phyloP scores from a whole-genome alignment of 2,113 vertebrate genomes.

The Tichodroma muraria region DNA sequence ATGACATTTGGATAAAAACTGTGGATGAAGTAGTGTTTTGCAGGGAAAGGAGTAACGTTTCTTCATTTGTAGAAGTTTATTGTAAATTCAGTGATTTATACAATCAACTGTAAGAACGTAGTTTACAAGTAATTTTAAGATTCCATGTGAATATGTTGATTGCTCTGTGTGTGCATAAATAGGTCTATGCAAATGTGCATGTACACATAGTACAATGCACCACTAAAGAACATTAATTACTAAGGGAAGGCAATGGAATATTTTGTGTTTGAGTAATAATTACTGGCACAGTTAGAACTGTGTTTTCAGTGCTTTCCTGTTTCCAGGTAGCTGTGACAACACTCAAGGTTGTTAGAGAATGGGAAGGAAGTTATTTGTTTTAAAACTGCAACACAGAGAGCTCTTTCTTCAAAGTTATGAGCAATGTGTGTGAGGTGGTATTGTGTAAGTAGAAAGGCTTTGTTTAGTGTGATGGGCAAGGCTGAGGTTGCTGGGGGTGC shows the following conservation, averaged over 20 bases:
- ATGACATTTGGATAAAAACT: rapidly evolving
- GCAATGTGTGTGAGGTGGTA: not conserved
- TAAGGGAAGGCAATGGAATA: not conserved
- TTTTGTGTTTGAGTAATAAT: not conserved
- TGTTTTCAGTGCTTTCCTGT: not conserved
- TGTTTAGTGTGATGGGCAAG: not conserved
- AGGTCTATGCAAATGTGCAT: rapidly evolving
- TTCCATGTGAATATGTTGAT: not conserved
- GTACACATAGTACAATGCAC: no score
- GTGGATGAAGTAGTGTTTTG: not conserved
- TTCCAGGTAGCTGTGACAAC: not conserved
- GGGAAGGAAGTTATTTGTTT: not conserved
- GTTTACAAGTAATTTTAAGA: not conserved
- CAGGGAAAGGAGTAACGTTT: not conserved
- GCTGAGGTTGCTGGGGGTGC: not conserved
- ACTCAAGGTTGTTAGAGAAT: not conserved
- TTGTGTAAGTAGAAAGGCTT: not conserved
- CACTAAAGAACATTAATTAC: not conserved
- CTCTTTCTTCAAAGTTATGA: not conserved
- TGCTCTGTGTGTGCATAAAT: rapidly evolving
- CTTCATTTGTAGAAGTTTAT: not conserved
- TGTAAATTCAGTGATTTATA: not conserved
- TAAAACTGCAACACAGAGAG: not conserved
- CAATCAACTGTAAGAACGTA: not conserved
- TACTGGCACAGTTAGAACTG: not conserved